Evolutionary conservation across 2,113 vertebrate species (phyloP), one percentile per base, ranked within the genome.

Genomic region (Tor tambroides): DNA sequence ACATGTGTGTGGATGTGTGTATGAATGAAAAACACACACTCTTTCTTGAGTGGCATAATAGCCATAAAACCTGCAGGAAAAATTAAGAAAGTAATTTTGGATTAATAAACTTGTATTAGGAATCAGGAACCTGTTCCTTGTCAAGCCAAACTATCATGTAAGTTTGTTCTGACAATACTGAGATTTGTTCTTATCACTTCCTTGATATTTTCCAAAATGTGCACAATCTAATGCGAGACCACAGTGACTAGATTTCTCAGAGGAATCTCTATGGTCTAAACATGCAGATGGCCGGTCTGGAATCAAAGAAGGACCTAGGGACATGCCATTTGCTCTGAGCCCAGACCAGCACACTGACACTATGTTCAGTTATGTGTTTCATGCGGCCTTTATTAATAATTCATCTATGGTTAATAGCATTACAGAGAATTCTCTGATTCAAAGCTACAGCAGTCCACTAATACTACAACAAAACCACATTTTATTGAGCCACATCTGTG

Each of bases 311-410:
- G 83, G 79, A 85, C 78, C 83, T 43, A 14, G 87, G 87, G 77
- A 88, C 77, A 10, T 85, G 87, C 67, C 83, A 85, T 88, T 88
- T 85, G n/a, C 78, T 28, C 46, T 28, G 75, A 76, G 63, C n/a
- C 46, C 46, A 80, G 63, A 67, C 85, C 65, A 67, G 32, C 77
- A 86, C 85, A 71, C 49, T 46, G 51, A 81, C 67, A 41, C 69
- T 30, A 56, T 69, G 65, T 71, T 71, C 77, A 56, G 85, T 71
- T 49, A 69, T 79, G 43, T 80, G 67, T 71, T 72, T 46, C 49
- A 61, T 41, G 23, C 26, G 28, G 32, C 41, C 65, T 81, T 38
- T 59, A 86, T 81, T 85, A 65, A 30, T 80, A 81, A 74, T 86
- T 74, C 17, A 74, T 86, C 32, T n/a, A 59, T 0, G 0, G 19